Conservation (phyloP, 2,113 vertebrate genomes). For the Bubo bubo region DNA sequence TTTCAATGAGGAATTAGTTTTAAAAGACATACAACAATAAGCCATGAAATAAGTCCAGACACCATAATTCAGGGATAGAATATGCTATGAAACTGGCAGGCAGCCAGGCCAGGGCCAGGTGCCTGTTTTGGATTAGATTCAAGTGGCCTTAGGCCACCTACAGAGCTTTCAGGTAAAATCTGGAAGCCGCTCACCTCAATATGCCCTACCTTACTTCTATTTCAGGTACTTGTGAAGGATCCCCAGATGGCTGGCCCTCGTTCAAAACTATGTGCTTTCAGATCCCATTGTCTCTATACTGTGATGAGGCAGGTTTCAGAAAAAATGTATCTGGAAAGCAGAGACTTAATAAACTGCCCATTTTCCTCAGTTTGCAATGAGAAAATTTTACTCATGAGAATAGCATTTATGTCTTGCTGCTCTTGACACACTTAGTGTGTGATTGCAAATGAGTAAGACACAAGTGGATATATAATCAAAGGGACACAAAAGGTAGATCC, state of each 20-base stretch:
- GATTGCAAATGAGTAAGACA: neutral
- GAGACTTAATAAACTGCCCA: neutral
- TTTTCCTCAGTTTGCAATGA: neutral
- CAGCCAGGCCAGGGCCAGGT: slow-evolving; percentile 80
- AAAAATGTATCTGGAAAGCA: slow-evolving; percentile 13
- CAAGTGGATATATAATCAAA: neutral
- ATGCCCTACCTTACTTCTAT: slow-evolving; percentile 54
- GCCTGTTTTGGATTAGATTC: slow-evolving; percentile 77
- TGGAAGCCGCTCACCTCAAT: slow-evolving; percentile 68
- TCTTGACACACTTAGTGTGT: neutral
- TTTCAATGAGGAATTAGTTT: slow-evolving; percentile 79
- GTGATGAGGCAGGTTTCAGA: slow-evolving; percentile 35
- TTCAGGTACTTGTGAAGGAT: slow-evolving; percentile 71
- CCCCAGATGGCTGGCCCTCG: slow-evolving; percentile 75
- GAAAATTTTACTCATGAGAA: neutral
- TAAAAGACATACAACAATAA: slow-evolving; percentile 72
- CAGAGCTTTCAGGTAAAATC: slow-evolving; percentile 74
- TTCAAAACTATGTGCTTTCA: slow-evolving; percentile 64
- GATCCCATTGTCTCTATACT: neutral
- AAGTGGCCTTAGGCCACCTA: slow-evolving; percentile 82
- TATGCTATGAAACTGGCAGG: slow-evolving; percentile 71
- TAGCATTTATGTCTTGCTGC: neutral
- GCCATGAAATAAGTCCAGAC: slow-evolving; percentile 69
- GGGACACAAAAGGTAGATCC: neutral
- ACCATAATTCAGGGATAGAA: slow-evolving; percentile 69